Evolutionary conservation across 2,797 vertebrate genomes (phyloP).

Genomic region (Momotus momota): DNA sequence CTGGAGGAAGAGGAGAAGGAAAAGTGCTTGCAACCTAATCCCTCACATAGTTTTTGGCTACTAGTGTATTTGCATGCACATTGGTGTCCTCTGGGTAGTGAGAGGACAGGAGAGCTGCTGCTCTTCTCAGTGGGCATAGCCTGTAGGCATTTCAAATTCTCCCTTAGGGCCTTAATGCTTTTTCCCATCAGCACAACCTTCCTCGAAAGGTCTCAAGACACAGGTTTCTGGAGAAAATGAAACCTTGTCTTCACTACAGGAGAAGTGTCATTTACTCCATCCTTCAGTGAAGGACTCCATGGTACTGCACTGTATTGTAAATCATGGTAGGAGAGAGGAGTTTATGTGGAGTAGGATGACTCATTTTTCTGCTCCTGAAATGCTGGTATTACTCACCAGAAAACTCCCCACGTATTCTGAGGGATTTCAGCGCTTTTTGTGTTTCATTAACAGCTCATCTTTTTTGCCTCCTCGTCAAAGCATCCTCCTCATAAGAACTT

Average conservation of each 20-base stretch:
- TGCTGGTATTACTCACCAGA: slow-evolving; percentile 54
- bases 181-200: not conserved
- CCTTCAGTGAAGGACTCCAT: not conserved
- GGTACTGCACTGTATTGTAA: not conserved
- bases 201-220: not conserved
- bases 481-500: slow-evolving; percentile 36
- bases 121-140: not conserved
- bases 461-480: slow-evolving; percentile 18
- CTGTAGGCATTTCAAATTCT: not conserved
- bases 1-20: fast-evolving
- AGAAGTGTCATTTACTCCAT: not conserved
- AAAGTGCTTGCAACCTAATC: fast-evolving
- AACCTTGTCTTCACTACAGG: not conserved
- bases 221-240: not conserved
- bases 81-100: not conserved
- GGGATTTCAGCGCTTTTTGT: slow-evolving; percentile 36
- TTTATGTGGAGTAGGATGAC: slow-evolving; percentile 21
- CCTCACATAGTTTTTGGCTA: not conserved
- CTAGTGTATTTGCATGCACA: not conserved
- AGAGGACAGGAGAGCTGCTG: not conserved
- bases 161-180: not conserved
- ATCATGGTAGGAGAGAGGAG: not conserved
- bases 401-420: slow-evolving; percentile 44
- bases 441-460: slow-evolving; percentile 44
- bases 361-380: slow-evolving; percentile 58